phyloP scores from a whole-genome alignment of 2,797 vertebrate genomes.

The Acropternis orthonyx region DNA sequence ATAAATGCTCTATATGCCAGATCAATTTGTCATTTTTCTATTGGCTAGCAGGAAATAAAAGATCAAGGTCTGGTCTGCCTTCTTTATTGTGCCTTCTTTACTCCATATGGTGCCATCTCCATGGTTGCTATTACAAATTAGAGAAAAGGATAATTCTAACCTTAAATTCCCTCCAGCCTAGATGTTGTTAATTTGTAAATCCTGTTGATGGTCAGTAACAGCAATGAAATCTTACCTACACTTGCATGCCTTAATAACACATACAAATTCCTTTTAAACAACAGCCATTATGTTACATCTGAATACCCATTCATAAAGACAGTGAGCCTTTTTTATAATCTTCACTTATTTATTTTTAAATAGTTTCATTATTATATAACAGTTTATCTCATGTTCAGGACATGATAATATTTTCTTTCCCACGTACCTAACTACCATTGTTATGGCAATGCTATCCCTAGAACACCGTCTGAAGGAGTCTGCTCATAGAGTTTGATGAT shows the following conservation, averaged over 20 bases:
- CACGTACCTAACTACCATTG: background rate
- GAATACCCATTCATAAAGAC: background rate
- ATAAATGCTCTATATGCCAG: conserved; percentile 31
- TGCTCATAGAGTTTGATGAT: background rate
- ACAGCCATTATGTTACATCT: background rate
- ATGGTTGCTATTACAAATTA: background rate
- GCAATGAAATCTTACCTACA: background rate
- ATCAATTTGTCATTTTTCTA: conserved; percentile 20
- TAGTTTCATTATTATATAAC: background rate
- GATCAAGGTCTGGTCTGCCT: background rate
- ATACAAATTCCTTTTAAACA: background rate
- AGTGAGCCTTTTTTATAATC: background rate
- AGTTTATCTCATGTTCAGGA: background rate
- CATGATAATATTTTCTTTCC: background rate
- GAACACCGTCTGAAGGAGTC: background rate
- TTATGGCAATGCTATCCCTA: background rate
- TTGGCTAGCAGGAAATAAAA: conserved; percentile 42
- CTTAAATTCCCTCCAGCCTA: background rate
- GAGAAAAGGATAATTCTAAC: background rate
- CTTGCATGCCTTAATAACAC: background rate
- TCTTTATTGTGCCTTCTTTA: background rate
- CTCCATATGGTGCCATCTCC: background rate
- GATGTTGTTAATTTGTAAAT: background rate
- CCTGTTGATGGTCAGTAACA: background rate
- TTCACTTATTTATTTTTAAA: background rate